Conservation (phyloP, 2,888 invertebrate genomes). For the Hirtodrosophila histrioides region DNA sequence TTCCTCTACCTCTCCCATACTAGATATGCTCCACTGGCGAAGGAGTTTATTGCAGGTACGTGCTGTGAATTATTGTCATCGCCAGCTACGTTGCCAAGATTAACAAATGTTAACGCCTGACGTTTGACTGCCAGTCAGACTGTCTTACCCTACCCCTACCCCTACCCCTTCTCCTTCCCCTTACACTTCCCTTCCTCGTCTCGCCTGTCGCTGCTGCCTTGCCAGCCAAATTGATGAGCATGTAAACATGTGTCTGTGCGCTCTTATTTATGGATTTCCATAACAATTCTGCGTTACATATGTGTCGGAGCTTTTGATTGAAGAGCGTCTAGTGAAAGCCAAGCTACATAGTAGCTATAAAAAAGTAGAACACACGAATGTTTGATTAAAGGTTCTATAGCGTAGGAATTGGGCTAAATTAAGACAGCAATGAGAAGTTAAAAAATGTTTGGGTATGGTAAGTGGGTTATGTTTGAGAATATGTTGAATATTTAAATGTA, state of each 20-base stretch:
- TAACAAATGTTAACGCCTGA: slow-evolving; percentile 74
- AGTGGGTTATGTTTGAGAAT: too few relatives aligned
- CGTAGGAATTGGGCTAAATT: too few relatives aligned
- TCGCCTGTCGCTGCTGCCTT: slow-evolving; percentile 18
- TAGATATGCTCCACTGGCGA: slow-evolving; percentile 25
- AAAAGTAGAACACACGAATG: slow-evolving; percentile 31
- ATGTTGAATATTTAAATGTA: too few relatives aligned
- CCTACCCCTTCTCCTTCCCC: too few relatives aligned
- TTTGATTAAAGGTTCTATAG: slow-evolving; percentile 44
- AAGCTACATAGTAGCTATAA: slow-evolving; percentile 25
- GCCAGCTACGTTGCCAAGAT: slow-evolving; percentile 55
- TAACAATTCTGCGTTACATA: slow-evolving; percentile 72
- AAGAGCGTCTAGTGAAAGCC: slow-evolving; percentile 54
- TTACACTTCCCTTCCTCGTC: not conserved
- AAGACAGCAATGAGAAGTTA: too few relatives aligned
- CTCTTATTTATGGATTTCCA: slow-evolving; percentile 78
- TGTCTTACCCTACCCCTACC: slow-evolving; percentile 16
- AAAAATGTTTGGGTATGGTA: too few relatives aligned
- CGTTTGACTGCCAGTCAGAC: slow-evolving; percentile 56
- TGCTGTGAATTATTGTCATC: slow-evolving; percentile 75
- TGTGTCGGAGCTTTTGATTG: slow-evolving; percentile 73
- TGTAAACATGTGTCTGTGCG: slow-evolving; percentile 75
- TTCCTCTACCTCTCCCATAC: not conserved
- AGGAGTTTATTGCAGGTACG: slow-evolving; percentile 72
- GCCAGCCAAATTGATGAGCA: slow-evolving; percentile 71